phyloP scores from a whole-genome alignment of 1,140 invertebrate genomes.

The Tigriopus japonicus region DNA sequence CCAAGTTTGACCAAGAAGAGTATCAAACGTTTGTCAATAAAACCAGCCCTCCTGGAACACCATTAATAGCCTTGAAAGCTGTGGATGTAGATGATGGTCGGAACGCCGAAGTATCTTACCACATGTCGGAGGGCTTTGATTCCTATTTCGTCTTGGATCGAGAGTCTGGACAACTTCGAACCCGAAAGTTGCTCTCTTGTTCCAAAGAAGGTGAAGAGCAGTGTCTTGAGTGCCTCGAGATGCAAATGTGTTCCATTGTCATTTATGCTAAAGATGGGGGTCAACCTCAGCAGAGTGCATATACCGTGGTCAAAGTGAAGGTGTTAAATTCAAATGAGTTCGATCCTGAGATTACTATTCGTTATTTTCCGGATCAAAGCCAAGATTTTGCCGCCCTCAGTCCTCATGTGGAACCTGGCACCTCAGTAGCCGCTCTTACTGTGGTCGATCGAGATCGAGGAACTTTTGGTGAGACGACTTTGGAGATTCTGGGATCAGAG shows the following conservation, averaged over 20 bases:
- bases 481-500: slow-evolving; percentile 44
- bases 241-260: not conserved
- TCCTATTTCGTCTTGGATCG: slow-evolving; percentile 70
- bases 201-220: not conserved
- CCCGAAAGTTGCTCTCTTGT: slow-evolving; percentile 41
- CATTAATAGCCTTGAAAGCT: slow-evolving; percentile 69
- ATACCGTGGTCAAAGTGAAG: slow-evolving; percentile 86
- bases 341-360: slow-evolving; percentile 73
- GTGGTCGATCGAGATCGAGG: slow-evolving; percentile 79
- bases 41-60: slow-evolving; percentile 64
- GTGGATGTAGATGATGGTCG: slow-evolving; percentile 76
- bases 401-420: slow-evolving; percentile 72
- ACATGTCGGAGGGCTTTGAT: slow-evolving; percentile 61
- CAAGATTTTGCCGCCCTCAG: slow-evolving; percentile 71
- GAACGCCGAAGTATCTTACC: slow-evolving; percentile 79
- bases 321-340: slow-evolving; percentile 85
- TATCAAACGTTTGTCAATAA: slow-evolving; percentile 80
- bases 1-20: slow-evolving; percentile 77
- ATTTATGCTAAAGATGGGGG: slow-evolving; percentile 62
- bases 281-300: slow-evolving; percentile 63
- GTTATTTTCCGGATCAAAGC: slow-evolving; percentile 54
- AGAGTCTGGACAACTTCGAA: slow-evolving; percentile 64
- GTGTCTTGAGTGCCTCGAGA: not conserved
- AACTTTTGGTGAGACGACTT: slow-evolving; percentile 61
- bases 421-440: slow-evolving; percentile 77